phyloP scores from a whole-genome alignment of 2,797 vertebrate genomes.

The Parauchenoglanis ngamensis region DNA sequence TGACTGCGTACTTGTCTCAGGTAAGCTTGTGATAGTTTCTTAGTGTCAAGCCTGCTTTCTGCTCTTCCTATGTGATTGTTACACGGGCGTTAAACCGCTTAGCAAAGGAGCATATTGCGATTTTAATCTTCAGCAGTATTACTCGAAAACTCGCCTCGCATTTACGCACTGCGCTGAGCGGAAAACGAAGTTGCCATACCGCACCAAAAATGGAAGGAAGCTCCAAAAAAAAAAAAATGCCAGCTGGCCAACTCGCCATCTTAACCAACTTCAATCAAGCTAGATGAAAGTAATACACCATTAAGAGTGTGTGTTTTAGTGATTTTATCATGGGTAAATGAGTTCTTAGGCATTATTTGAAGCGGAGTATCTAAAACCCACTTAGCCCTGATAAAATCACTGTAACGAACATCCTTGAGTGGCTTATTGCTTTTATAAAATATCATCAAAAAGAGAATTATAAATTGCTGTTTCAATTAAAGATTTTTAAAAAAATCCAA shows the following conservation, averaged over 20 bases:
- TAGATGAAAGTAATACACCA: not conserved
- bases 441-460: not conserved
- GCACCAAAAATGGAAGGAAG: not conserved
- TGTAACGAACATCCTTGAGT: not conserved
- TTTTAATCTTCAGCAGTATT: not conserved
- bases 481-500: not conserved
- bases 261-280: not conserved
- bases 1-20: not conserved
- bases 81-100: not conserved
- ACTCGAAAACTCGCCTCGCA: not conserved
- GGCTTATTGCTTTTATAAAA: not conserved
- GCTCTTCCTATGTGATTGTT: not conserved
- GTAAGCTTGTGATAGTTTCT: not conserved
- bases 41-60: not conserved
- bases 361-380: not conserved
- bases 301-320: not conserved
- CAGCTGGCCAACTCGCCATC: not conserved
- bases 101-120: not conserved
- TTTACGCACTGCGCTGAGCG: not conserved
- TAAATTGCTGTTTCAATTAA: not conserved
- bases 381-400: not conserved
- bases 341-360: not conserved
- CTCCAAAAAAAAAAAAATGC: not conserved
- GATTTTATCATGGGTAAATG: not conserved
- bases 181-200: not conserved